phyloP scores from a whole-genome alignment of 2,797 vertebrate species.

The Sebastiscus tertius region DNA sequence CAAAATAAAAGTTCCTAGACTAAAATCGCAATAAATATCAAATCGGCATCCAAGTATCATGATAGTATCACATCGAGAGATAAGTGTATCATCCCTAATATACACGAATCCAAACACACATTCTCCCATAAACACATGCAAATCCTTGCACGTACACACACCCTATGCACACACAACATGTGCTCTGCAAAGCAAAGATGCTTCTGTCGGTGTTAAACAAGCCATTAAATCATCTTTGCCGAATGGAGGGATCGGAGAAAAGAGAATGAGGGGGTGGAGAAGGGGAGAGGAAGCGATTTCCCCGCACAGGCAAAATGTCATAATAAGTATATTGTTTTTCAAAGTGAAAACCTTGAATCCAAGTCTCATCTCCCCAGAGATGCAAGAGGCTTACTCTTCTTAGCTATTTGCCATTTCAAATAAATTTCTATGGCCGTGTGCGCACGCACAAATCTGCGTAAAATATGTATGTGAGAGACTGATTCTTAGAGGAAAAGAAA shows the following conservation, averaged over 20 bases:
- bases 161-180: not conserved
- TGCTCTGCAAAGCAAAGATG: conserved; percentile 31
- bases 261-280: not conserved
- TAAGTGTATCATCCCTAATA: not conserved
- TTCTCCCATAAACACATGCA: not conserved
- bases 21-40: no score
- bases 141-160: not conserved
- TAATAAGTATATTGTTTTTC: conserved; percentile 68
- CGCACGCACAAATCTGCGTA: conserved; percentile 8
- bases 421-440: conserved; percentile 33
- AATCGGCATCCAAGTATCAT: no score
- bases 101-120: not conserved
- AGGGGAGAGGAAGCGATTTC: conserved; percentile 35
- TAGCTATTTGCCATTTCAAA: conserved; percentile 72
- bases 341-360: conserved; percentile 65
- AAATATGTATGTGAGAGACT: conserved; percentile 13
- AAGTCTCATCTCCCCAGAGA: conserved; percentile 60
- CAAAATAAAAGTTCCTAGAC: no score
- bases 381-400: conserved; percentile 42
- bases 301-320: conserved; percentile 51
- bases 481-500: conserved; percentile 41
- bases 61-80: no score
- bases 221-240: conserved; percentile 58
- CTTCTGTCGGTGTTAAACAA: conserved; percentile 60
- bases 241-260: conserved; percentile 39